These are phyloP conservation scores for Eristalis arbustorum DNA, from an alignment of 2,888 invertebrate genomes.

Conservation along the genomic window DNA sequence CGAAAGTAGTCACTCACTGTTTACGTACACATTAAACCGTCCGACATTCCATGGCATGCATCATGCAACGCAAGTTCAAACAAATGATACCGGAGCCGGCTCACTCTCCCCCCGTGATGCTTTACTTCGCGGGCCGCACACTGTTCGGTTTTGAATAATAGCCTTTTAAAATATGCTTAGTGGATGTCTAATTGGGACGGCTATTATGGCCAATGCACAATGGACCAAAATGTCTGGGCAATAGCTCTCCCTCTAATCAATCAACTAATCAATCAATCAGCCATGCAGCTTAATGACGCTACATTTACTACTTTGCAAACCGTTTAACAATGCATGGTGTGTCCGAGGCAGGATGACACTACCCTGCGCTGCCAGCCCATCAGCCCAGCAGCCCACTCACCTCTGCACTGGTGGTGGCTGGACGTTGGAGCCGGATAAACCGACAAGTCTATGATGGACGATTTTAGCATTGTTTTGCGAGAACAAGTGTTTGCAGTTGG, in stretches of 20 bases:
- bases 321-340: not conserved
- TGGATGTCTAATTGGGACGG: not conserved
- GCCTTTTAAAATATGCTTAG: not conserved
- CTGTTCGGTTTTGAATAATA: not conserved
- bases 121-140: not conserved
- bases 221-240: not conserved
- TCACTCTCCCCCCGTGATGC: not conserved
- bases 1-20: too few relatives aligned
- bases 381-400: not conserved
- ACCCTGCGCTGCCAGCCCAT: too few relatives aligned
- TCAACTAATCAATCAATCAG: not conserved
- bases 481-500: not conserved
- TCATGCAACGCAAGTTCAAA: not conserved
- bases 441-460: not conserved
- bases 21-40: not conserved
- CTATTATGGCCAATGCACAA: not conserved
- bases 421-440: not conserved
- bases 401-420: not conserved
- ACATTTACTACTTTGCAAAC: not conserved
- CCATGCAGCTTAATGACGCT: not conserved
- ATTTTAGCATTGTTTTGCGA: not conserved
- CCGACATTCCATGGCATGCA: not conserved
- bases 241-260: not conserved
- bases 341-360: not conserved
- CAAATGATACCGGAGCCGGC: not conserved